Base-by-base conservation (phyloP, 2,797 vertebrate genomes). In the Mus caroli region DNA sequence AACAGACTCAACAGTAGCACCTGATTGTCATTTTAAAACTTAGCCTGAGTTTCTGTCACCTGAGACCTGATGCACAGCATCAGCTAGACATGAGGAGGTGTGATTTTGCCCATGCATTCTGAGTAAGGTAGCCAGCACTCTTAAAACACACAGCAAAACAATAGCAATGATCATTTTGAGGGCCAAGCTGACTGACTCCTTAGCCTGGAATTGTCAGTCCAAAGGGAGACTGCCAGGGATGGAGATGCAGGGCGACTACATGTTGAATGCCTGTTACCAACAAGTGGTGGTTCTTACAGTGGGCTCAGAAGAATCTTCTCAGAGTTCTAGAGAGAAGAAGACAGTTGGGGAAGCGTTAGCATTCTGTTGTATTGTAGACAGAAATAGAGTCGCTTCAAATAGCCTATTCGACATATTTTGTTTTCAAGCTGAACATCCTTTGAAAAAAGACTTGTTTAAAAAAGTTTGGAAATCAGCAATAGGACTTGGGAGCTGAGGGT, bases 391-490 rank as follows among this genome's bases (percentile, higher is more conserved):
- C 56, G 56, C 37, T 91, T 91, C 80, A 69, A 82, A 83, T 85
- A 88, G 64, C 28, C 60, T 75, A 20, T 85, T 87, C 80, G 88
- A 54, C 5, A 1, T 88, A 87, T 73, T 75, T 92, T 52, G n/a
- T 79, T 96, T 92, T 73, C n/a, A 83, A 79, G 73, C 88, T 26
- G 76, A 60, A 78, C 95, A 89, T 82, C 77, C 40, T 88, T 85
- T 86, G 34, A 77, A 80, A 50, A 93, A 89, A 60, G 31, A 13
- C 7, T 12, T 86, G 43, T 40, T 91, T 91, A 56, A 79, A 94
- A 85, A 71, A 76, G 54, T 80, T 87, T 76, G 50, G 62, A 83
- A 91, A 69, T 26, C 60, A 69, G 11, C 34, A 71, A 13, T 43
- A 62, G 75, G 52, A 28, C 8, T 58, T 88, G 37, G 15, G 60